Evolutionary conservation across 2,888 invertebrate genomes (phyloP), one percentile per base, ranked within the genome.

Genomic region (Epinotia nisella): DNA sequence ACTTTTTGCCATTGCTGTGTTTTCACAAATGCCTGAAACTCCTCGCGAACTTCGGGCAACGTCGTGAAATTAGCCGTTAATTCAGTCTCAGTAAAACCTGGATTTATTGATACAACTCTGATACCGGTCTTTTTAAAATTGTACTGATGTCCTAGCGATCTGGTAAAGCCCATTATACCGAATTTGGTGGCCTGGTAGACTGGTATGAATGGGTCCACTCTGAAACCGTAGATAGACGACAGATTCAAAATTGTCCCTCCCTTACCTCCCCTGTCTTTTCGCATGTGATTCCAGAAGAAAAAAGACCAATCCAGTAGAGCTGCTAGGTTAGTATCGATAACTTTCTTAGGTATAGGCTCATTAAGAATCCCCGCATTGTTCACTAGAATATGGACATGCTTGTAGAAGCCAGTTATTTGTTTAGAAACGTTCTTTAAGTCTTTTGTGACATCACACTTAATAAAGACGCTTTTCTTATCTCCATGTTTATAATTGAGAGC

Each of bases 171-270:
- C 74, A 93, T 84, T 1, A 95, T 93, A 11, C 94, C 94, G 74
- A 91, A 93, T 82, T 95, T 95, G 0, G 95, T 95, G 1, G 95
- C 94, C 29, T 94, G 93, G 81, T 95, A 95, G 17, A 94, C 85
- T 0, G 95, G 95, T 24, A 92, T 81, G 39, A 89, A 93, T 29
- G 92, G 92, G 51, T 93, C 87, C 0, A 94, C 85, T 78, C 90
- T 87, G 56, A 93, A 89, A 0, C 95, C 96, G 74, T 94, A 92
- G 21, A 95, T 94, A 0, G 96, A 95, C 0, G 95, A 92, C 19
- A 96, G 87, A 81, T 96, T 96, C 15, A 96, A 90, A 59, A 96
- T 94, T 0, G 94, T 93, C 0, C 96, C 96, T 9, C 96, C 96
- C 49, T 87, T 85, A 0, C 95, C 95, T 0, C 94, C 92, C 70